phyloP scores from a whole-genome alignment of 2,113 vertebrate species.

The Rhabdornis inornatus region DNA sequence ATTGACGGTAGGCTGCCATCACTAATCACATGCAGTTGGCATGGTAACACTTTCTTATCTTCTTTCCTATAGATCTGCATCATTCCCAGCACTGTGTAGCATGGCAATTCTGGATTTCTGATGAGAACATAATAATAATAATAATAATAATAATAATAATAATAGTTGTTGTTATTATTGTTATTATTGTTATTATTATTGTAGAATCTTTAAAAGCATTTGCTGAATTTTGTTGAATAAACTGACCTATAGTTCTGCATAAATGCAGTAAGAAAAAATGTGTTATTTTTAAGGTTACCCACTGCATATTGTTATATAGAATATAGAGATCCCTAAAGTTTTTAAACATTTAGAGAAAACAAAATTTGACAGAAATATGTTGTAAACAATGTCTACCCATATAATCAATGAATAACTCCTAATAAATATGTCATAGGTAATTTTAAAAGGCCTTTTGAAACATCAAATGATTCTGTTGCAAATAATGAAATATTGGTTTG shows the following conservation, averaged over 20 bases:
- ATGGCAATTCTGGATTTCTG: not conserved
- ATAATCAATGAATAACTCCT: slow-evolving; percentile 50
- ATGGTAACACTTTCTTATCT: not conserved
- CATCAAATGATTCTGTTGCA: slow-evolving; percentile 8
- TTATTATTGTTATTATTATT: not conserved
- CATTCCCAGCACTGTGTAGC: not conserved
- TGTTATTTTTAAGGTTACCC: slow-evolving; percentile 16
- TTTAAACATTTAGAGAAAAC: slow-evolving; percentile 55
- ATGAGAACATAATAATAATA: not conserved
- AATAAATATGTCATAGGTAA: slow-evolving; percentile 4
- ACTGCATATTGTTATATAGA: not conserved
- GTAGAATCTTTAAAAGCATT: not conserved
- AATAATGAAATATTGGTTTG: slow-evolving; percentile 50
- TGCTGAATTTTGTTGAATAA: not conserved
- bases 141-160: too few relatives aligned
- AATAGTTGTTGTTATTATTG: too few relatives aligned
- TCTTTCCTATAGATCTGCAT: not conserved
- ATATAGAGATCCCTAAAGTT: not conserved
- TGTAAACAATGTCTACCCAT: slow-evolving; percentile 44
- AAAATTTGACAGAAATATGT: slow-evolving; percentile 46
- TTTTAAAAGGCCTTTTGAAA: slow-evolving; percentile 40
- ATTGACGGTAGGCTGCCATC: not conserved
- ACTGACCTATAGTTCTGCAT: not conserved
- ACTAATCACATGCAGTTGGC: not conserved
- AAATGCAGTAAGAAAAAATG: not conserved